Conservation (phyloP, 2,113 vertebrate genomes). For the Macaca mulatta region DNA sequence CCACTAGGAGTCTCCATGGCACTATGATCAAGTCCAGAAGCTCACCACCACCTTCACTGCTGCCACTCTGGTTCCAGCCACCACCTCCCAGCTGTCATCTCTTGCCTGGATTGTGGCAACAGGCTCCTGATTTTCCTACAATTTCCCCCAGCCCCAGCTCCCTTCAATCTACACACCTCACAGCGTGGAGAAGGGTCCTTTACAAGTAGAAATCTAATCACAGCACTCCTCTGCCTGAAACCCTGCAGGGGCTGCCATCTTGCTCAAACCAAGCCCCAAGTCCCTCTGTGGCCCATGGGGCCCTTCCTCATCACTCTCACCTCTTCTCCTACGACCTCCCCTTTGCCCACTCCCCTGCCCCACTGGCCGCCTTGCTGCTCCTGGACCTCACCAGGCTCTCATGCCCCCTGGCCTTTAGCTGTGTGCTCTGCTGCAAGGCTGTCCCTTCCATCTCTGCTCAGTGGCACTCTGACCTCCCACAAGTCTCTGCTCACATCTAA, state of each 20-base stretch:
- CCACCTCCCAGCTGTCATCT: background rate
- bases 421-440: background rate
- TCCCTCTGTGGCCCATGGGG: background rate
- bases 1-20: fast-evolving
- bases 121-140: background rate
- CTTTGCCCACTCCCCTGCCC: background rate
- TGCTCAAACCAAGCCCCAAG: background rate
- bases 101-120: no score
- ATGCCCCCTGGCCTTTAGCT: no score
- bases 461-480: background rate
- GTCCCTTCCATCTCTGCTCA: background rate
- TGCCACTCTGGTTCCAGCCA: background rate
- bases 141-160: background rate
- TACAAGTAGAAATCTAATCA: fast-evolving
- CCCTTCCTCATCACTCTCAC: no score
- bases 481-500: background rate
- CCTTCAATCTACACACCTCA: background rate
- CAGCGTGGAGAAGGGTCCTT: background rate
- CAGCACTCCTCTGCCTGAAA: no score
- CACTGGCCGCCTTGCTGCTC: background rate
- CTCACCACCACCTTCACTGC: no score
- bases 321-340: background rate
- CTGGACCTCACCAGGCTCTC: background rate
- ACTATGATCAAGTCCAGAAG: fast-evolving
- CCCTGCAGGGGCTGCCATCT: background rate